A percentile compares a stretch with the other conserved stretches of the same genome.
phyloP scores from a whole-genome alignment of 2,888 invertebrate genomes.

The Leistus spinibarbis region DNA sequence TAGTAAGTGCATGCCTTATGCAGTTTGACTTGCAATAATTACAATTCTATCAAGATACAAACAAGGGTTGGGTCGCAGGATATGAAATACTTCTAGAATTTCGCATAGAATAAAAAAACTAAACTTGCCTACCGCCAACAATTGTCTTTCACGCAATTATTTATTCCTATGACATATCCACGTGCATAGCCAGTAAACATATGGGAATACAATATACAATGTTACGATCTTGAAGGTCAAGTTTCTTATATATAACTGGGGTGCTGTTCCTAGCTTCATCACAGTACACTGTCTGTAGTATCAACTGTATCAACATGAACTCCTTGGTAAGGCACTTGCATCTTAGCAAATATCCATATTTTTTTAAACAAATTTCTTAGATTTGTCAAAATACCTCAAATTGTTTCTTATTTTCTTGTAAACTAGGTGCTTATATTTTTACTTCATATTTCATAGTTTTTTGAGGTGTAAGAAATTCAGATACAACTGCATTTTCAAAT shows the following conservation, averaged over 20 bases:
- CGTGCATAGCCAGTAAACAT: slow-evolving; percentile 5
- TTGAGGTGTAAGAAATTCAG: not conserved
- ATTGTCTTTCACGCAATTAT: slow-evolving; percentile 17
- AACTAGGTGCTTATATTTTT: too few relatives aligned
- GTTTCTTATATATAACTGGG: slow-evolving; percentile 4
- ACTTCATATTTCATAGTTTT: too few relatives aligned
- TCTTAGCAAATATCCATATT: too few relatives aligned
- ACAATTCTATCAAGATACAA: not conserved
- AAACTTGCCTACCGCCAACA: slow-evolving; percentile 5
- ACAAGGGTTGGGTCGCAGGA: slow-evolving; percentile 25
- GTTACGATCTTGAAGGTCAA: not conserved
- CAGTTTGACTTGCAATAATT: slow-evolving; percentile 7
- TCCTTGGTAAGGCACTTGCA: slow-evolving; percentile 31
- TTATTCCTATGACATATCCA: slow-evolving; percentile 11
- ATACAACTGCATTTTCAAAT: not conserved
- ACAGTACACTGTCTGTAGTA: slow-evolving; percentile 7
- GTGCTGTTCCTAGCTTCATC: not conserved
- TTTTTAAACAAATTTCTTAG: not conserved
- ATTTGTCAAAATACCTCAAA: not conserved
- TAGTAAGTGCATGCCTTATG: not conserved
- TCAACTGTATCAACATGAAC: slow-evolving; percentile 26
- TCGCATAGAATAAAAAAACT: not conserved
- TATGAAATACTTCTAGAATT: slow-evolving; percentile 20
- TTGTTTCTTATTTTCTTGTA: too few relatives aligned
- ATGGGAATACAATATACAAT: not conserved